Conservation (phyloP, 2,797 vertebrate species). For the Molossus alvarezi region DNA sequence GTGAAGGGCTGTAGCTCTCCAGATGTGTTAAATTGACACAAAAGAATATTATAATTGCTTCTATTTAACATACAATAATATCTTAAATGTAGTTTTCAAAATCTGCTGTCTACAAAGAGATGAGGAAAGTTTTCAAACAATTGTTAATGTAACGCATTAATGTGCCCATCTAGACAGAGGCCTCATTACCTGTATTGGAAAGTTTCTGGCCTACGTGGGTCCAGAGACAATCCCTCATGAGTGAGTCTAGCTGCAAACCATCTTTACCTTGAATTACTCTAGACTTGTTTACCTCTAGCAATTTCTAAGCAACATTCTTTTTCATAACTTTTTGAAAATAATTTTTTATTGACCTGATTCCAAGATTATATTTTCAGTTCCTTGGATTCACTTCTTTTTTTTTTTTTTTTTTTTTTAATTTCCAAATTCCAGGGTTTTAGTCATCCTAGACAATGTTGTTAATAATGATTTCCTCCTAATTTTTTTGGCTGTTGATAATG, state of each 20-base stretch:
- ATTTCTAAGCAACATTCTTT: conserved; percentile 10
- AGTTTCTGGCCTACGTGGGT: background rate
- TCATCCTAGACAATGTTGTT: background rate
- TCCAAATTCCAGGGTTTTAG: background rate
- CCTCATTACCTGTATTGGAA: background rate
- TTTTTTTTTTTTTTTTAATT: background rate
- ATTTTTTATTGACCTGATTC: background rate
- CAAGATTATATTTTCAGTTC: background rate
- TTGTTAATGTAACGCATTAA: background rate
- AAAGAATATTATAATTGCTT: conserved; percentile 10
- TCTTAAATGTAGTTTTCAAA: background rate
- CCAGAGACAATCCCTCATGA: background rate
- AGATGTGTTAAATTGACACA: background rate
- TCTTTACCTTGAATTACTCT: background rate
- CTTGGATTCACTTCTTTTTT: background rate
- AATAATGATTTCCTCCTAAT: background rate
- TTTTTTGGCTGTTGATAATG: conserved; percentile 4
- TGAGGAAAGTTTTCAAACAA: background rate
- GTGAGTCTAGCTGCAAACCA: background rate
- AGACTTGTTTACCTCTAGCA: background rate
- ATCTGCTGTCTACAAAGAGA: background rate
- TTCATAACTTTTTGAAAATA: background rate
- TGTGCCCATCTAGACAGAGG: background rate
- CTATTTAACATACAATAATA: background rate
- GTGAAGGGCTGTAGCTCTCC: background rate